Evolutionary conservation across 2,113 vertebrate genomes (phyloP).

Genomic region (Cygnus atratus): DNA sequence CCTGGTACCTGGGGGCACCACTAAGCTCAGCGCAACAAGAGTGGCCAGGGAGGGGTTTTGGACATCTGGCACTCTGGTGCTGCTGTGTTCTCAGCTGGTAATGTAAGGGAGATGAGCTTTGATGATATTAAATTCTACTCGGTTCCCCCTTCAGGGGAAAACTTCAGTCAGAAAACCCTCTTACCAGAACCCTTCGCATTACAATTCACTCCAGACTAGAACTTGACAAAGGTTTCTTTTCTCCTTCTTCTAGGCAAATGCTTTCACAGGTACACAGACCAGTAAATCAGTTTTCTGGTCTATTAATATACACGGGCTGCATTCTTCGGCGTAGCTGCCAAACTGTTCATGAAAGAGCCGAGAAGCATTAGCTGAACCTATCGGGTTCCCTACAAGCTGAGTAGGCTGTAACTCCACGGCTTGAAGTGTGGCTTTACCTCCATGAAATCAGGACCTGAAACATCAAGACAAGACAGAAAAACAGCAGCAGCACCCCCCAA

Average conservation of each 20-base stretch:
- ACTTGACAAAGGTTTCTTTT: not conserved
- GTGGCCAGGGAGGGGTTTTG: fast-evolving
- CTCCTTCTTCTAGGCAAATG: not conserved
- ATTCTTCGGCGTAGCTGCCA: not conserved
- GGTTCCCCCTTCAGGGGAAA: fast-evolving
- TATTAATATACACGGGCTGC: not conserved
- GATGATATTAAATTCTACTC: not conserved
- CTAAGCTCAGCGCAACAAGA: fast-evolving
- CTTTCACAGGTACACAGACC: not conserved
- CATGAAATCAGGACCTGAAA: not conserved
- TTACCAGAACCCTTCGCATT: fast-evolving
- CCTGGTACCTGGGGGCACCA: not conserved
- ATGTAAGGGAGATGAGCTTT: fast-evolving
- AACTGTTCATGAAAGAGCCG: not conserved
- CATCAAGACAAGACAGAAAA: not conserved
- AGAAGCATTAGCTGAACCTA: conserved; percentile 5
- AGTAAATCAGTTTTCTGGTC: conserved; percentile 1
- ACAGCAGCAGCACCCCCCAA: not conserved
- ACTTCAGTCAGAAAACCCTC: not conserved
- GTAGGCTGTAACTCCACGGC: not conserved
- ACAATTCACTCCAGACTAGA: not conserved
- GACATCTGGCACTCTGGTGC: not conserved
- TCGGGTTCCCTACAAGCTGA: not conserved
- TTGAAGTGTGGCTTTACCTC: not conserved
- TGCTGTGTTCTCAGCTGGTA: not conserved